Conservation (phyloP, 1,140 invertebrate genomes). For the Drosophila lowei region DNA sequence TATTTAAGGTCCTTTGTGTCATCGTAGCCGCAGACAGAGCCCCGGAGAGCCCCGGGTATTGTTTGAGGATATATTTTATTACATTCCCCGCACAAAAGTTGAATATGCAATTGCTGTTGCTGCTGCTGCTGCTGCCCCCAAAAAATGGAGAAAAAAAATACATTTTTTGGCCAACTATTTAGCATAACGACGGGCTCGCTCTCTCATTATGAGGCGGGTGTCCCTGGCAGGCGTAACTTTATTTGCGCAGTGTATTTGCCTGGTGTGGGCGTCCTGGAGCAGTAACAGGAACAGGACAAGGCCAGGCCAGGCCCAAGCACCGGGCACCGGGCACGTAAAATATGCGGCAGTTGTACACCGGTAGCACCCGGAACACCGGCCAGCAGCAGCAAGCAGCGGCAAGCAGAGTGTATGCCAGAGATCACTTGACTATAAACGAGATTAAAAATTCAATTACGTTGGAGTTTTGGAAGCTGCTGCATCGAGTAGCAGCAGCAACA, state of each 20-base stretch:
- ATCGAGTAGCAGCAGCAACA: constrained; percentile 64
- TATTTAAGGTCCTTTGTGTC: constrained; percentile 46
- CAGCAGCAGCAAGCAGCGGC: constrained; percentile 48
- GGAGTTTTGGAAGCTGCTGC: constrained; percentile 74
- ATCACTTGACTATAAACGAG: constrained; percentile 82
- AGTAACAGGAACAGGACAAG: constrained; percentile 31
- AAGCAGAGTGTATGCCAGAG: constrained; percentile 70
- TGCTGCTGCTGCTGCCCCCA: constrained; percentile 1
- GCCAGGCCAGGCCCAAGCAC: constrained; percentile 40
- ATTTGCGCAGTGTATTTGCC: constrained; percentile 68
- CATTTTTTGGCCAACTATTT: constrained; percentile 66
- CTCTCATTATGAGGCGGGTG: constrained; percentile 60
- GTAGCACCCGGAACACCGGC: constrained; percentile 45
- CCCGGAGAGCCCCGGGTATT: constrained; percentile 13
- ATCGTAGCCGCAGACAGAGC: constrained; percentile 35
- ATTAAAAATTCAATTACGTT: constrained; percentile 82
- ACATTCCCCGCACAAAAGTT: constrained; percentile 52
- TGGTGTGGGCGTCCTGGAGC: background rate
- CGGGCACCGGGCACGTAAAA: constrained; percentile 60
- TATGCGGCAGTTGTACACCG: constrained; percentile 75
- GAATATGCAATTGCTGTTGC: constrained; percentile 61
- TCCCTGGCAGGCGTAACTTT: constrained; percentile 50
- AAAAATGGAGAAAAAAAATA: background rate
- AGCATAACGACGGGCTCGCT: constrained; percentile 63
- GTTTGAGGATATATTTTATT: constrained; percentile 64